Base-by-base conservation (phyloP, 2,113 vertebrate genomes). In the Varanus salvator region DNA sequence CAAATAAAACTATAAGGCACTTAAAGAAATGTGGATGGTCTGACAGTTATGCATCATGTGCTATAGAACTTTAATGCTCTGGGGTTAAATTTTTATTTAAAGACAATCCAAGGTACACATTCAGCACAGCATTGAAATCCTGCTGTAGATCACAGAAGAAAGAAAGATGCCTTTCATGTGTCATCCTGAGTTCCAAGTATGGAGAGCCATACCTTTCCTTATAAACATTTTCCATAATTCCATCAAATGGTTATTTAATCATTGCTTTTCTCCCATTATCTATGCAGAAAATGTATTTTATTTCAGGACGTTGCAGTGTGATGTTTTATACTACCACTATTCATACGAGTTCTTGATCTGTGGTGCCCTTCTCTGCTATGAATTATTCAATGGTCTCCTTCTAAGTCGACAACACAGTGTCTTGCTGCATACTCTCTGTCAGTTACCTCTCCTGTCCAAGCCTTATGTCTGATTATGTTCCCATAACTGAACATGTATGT, bases 331-430 rank as follows among this genome's bases (percentile, higher is more conserved):
- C 19, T 14, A 6, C 44, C 85, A 6, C 89, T 27, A 84, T 71
- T 93, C 90, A 2, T 17, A 87, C 84, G 88, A 82, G 77, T 85
- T 2, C 83, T 54, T 81, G 57, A 15, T 85, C 31, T 9, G 6
- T 90, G 12, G 44, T 87, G 86, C 69, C 87, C 80, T 90, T 82
- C 68, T 27, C 1, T 89, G 74, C 1, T 91, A 89, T 82, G 4
- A 57, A 50, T 66, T 68, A 50, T 87, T 87, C 38, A 87, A 8
- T 11, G 91, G 92, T 34, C 80, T 1, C 31, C 83, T 88, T 34
- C 34, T 0, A 80, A 80, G 71, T 44, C 82, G 54, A 23, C 91
- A 89, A 84, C 78, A 12, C 68, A 4, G 77, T 12, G 2, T 44
- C 66, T 50, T 0, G 34, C 23, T 50, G 74, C 85, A 48, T 7